Base-by-base conservation (phyloP, 2,113 vertebrate species). In the Zingel zingel region DNA sequence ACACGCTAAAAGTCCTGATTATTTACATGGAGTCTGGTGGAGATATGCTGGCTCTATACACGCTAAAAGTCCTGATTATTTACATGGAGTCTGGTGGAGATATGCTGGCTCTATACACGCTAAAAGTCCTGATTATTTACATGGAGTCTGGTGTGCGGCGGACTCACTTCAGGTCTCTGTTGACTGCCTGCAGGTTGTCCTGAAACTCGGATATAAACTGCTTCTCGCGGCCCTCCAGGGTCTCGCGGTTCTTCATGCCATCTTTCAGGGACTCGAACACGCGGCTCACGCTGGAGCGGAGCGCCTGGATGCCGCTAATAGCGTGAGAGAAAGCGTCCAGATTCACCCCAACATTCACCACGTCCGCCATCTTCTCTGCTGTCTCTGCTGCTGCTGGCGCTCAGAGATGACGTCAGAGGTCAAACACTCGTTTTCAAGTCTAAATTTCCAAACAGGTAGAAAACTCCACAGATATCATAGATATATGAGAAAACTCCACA, bases 191-290 rank as follows among this genome's bases (percentile, higher is more conserved):
- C 85, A 99, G 94, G 90, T 98, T 97, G 91, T 99, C 98, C 93
- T 99, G 98, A 87, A 99, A 99, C 36, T 96, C 95, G 75, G 96
- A 91, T 50, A 98, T 96, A 86, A 99, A 99, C 71, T 95, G 92
- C 90, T 98, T 98, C 92, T 99, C 98, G 18, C 97, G 95, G 51
- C 96, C 96, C 88, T 99, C 98, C 88, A 98, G 93, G 0, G 97
- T 97, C 87, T 99, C 97, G 77, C 97, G 97, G 92, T 97, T 97
- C 83, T 97, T 97, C 97, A 98, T 98, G 14, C 98, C 98, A 89
- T 99, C 98, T 90, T 98, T 99, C 75, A 99, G 95, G 77, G 96
- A 98, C 92, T 99, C 97, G 90, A 99, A 99, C 53, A 99, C 98
- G 56, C 98, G 92, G 48, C 96, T 99, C 62, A 99, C 98, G 89